Evolutionary conservation across 1,140 invertebrate genomes (phyloP).

Genomic region (Eueides isabella): DNA sequence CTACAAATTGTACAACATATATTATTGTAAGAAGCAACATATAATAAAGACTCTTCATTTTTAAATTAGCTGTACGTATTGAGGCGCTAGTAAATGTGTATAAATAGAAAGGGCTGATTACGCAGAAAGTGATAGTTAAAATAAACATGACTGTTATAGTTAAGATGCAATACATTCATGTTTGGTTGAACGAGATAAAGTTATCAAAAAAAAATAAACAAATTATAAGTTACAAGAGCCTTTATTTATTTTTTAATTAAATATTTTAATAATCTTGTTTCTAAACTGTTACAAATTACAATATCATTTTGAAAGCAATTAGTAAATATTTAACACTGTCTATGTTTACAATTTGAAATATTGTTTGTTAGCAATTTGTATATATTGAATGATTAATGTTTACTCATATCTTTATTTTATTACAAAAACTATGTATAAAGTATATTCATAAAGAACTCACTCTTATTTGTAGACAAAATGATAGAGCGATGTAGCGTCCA

Average conservation of each 20-base stretch:
- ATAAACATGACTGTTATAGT: neutral
- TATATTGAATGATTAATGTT: too few species aligned
- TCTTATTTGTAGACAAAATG: constrained; percentile 69
- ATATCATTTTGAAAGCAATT: too few species aligned
- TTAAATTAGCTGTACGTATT: neutral
- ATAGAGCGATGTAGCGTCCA: constrained; percentile 93
- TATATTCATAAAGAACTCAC: constrained; percentile 41
- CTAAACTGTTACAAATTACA: too few species aligned
- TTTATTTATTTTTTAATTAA: neutral
- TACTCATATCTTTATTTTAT: too few species aligned
- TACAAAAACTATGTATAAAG: too few species aligned
- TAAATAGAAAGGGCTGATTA: neutral
- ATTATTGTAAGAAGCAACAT: neutral
- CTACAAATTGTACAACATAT: constrained; percentile 26
- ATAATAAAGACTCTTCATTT: neutral
- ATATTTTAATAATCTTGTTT: neutral
- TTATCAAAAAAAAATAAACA: constrained; percentile 3
- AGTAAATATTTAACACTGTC: too few species aligned
- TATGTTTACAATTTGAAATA: too few species aligned
- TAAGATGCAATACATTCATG: neutral
- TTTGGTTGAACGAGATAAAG: neutral
- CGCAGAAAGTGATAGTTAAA: neutral
- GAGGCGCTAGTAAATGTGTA: neutral
- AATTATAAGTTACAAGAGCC: neutral
- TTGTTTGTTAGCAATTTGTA: too few species aligned